Base-by-base conservation (phyloP, 1,140 invertebrate genomes). In the Bombus cullumanus region DNA sequence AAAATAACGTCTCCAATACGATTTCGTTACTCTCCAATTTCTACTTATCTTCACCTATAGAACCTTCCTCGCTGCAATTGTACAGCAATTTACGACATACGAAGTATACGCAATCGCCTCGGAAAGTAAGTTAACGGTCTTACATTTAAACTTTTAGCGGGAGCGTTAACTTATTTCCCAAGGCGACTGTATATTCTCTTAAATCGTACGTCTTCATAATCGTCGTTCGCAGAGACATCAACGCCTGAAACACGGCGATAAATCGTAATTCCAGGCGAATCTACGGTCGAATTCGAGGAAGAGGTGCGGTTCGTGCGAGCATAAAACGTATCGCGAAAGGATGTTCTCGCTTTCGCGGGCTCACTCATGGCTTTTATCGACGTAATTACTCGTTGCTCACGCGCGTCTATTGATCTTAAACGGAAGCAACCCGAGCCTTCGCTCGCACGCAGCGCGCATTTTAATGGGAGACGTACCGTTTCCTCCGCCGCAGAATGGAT, bases 391-490 rank as follows among this genome's bases (percentile, higher is more conserved):
- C 39, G 53, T 62, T 57, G 57, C 68, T 80, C 86, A 72, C 41
- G 57, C 43, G 74, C 76, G 88, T 86, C 81, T 78, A 78, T 77
- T 87, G 88, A 89, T 89, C 79, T 53, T 71, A 64, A 85, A 89
- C 88, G 77, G 84, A 89, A 89, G 77, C 80, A 43, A 89, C 53
- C 59, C 39, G 66, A 43, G 73, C 47, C 78, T 86, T 41, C 37
- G 62, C 62, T 53, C 78, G 83, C 75, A 72, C 84, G 78, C 59
- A 47, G 62, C 47, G 13, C 41, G 80, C 79, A 83, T 89, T 89
- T 89, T 89, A 75, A 89, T 86, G 80, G 69, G 64, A 53, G 25
- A 71, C 77, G 53, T 83, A 89, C 88, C 47, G 72, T 89, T 89
- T 86, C 77, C 73, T 59, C 43, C 74, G 75, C 41, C 59, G 47